These are phyloP conservation scores for Odobenus rosmarus DNA, from an alignment of 2,113 vertebrate species.

Conservation along the genomic window DNA sequence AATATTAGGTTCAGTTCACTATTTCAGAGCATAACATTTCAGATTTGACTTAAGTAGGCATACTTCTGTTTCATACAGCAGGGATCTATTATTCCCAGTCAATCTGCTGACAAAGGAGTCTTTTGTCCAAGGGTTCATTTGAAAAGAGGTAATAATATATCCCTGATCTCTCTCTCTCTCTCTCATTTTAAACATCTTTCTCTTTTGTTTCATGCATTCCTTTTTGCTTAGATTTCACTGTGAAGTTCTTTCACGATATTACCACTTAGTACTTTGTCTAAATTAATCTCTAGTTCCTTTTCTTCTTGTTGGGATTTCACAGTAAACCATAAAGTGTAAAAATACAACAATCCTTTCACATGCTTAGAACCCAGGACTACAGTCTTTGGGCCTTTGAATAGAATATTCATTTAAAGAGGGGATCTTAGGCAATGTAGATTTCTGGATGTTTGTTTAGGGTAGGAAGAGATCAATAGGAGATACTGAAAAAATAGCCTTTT, in stretches of 20 bases:
- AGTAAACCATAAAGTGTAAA: slow-evolving; percentile 12
- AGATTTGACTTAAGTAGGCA: slow-evolving; percentile 44
- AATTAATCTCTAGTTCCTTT: slow-evolving; percentile 34
- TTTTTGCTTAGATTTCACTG: slow-evolving; percentile 55
- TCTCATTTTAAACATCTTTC: neutral
- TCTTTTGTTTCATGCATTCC: slow-evolving; percentile 53
- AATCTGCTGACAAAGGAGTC: slow-evolving; percentile 46
- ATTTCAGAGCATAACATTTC: slow-evolving; percentile 61
- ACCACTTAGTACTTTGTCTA: slow-evolving; percentile 43
- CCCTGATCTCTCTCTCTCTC: neutral
- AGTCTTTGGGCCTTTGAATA: neutral
- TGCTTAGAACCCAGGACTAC: slow-evolving; percentile 30
- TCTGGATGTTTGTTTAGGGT: slow-evolving; percentile 14
- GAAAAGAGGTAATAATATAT: slow-evolving; percentile 61
- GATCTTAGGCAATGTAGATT: neutral
- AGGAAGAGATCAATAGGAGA: neutral
- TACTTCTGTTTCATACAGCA: slow-evolving; percentile 53
- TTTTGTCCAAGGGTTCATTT: slow-evolving; percentile 51
- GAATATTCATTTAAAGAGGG: neutral
- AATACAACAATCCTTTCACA: neutral
- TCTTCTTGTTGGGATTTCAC: slow-evolving; percentile 43
- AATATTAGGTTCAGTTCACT: neutral
- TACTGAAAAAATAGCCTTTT: slow-evolving; percentile 22
- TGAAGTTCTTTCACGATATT: slow-evolving; percentile 17
- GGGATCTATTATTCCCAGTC: slow-evolving; percentile 32